phyloP scores from a whole-genome alignment of 2,797 vertebrate genomes.

The Alosa sapidissima region DNA sequence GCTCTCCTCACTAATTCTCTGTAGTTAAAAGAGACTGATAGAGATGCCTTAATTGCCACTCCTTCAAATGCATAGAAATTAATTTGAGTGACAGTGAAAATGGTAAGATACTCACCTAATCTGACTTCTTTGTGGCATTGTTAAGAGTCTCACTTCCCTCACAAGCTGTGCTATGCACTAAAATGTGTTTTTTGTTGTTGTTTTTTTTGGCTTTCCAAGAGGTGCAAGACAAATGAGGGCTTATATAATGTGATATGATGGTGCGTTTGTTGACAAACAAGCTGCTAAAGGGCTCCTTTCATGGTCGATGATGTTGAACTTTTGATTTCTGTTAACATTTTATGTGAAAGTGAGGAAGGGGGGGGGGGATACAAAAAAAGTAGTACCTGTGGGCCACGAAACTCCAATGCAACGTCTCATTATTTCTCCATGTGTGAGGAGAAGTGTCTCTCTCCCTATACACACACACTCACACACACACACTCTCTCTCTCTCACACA shows the following conservation, averaged over 20 bases:
- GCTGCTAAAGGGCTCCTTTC: not conserved
- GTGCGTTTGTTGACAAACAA: slow-evolving; percentile 12
- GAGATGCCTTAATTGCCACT: not conserved
- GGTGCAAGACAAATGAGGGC: not conserved
- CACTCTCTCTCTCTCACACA: not conserved
- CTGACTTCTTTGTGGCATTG: not conserved
- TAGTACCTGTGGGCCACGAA: not conserved
- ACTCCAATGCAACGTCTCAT: slow-evolving; percentile 16
- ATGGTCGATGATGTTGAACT: not conserved
- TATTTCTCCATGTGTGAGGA: not conserved
- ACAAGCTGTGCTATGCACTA: not conserved
- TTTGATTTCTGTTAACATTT: slow-evolving; percentile 17
- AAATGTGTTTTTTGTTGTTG: not conserved
- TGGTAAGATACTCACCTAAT: not conserved
- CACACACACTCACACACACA: not conserved
- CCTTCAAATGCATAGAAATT: not conserved
- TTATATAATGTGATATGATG: slow-evolving; percentile 4
- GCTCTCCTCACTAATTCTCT: not conserved
- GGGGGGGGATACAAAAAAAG: too few species aligned
- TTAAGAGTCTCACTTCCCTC: not conserved
- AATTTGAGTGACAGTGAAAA: not conserved
- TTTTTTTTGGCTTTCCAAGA: not conserved
- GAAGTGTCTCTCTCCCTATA: not conserved
- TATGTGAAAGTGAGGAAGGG: too few species aligned
- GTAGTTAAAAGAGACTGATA: not conserved